Conservation (phyloP, 2,113 vertebrate genomes). For the Neofelis nebulosa region DNA sequence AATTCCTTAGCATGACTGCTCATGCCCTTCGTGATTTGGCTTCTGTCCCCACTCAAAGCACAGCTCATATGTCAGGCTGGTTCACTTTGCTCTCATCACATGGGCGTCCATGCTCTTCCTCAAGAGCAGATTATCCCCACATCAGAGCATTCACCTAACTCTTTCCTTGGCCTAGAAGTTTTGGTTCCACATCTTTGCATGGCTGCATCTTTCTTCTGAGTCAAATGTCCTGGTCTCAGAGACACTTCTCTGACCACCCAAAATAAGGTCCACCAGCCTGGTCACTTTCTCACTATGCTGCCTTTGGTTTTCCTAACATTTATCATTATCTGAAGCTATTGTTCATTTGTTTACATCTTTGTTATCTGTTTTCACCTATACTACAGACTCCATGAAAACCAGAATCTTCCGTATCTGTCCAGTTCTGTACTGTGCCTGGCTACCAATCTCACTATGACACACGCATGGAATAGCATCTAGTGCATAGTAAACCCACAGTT, state of each 20-base stretch:
- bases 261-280: background rate
- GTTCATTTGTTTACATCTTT: background rate
- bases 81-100: background rate
- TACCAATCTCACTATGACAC: background rate
- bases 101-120: background rate
- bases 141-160: background rate
- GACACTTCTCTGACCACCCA: background rate
- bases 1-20: background rate
- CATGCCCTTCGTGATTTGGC: background rate
- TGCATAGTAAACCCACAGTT: background rate
- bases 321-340: background rate
- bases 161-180: background rate
- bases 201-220: background rate
- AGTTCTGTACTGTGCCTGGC: background rate
- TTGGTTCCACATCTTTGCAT: background rate
- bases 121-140: background rate
- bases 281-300: background rate
- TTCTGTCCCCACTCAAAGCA: background rate
- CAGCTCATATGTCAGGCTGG: background rate
- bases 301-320: background rate
- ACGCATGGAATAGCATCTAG: background rate
- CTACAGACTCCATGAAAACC: background rate
- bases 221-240: background rate
- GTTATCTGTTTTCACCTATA: background rate
- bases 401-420: background rate